Evolutionary conservation across 2,888 invertebrate genomes (phyloP), one percentile per base, ranked within the genome.

Genomic region (Tetrapedia diversipes): DNA sequence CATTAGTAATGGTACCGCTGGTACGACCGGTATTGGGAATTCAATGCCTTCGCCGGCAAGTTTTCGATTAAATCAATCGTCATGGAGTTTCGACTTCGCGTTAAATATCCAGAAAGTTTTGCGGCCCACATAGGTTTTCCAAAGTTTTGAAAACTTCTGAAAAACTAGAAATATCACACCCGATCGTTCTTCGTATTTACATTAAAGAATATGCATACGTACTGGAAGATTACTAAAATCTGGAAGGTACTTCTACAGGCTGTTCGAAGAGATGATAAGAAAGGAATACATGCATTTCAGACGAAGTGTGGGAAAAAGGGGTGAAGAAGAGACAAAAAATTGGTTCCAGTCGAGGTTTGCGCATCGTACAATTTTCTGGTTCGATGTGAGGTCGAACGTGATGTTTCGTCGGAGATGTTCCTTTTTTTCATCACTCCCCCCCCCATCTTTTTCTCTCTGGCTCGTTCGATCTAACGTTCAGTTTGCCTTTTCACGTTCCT

Each of bases 371-470:
- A 82, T 82, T 84, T 81, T 84, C 76, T 70, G 61, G 67, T 63
- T 78, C 75, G 73, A 84, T 71, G 81, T 60, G 67, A 78, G 85
- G 78, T 83, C 79, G 83, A 76, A 83, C 83, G 83, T 85, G 85
- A 84, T 81, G 79, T 85, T 81, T 86, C 77, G 77, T 68, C 73
- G 61, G 63, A 27, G 65, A 74, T 79, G 41, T 60, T 69, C 72
- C 32, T 43, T 51, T 72, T 69, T 59, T 61, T 11, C 11, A 6
- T 16, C 51, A 39, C 0, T n/a, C 7, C 53, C 59, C 32, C 34
- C 39, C 49, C 16, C 59, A 7, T 32, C 64, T 54, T 41, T 14
- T 37, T 41, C 24, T 24, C 24, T 61, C 37, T 11, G 22, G 29
- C 47, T 49, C 51, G 19, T 51, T 45, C 63, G 10, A 45, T 51